These are phyloP conservation scores for Parazoanthus atlanticus DNA, from an alignment of 92 coral and sea anemone genomes.

Conservation along the genomic window DNA sequence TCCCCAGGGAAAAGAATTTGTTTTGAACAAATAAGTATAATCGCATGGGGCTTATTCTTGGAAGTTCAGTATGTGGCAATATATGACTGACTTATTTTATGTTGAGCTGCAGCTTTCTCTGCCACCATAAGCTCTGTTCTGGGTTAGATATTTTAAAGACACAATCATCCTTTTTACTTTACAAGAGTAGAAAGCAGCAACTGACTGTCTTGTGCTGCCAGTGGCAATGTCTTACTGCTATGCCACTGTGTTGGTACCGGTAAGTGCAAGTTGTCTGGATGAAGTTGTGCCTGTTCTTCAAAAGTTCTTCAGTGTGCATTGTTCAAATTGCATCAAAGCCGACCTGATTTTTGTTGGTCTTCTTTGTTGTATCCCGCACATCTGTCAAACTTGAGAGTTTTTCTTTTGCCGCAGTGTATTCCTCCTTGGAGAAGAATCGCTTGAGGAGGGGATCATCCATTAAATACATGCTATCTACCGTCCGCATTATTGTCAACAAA, in stretches of 20 bases:
- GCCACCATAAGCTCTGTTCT: too few species aligned
- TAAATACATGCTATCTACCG: constrained; percentile 52
- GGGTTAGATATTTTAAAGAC: too few species aligned
- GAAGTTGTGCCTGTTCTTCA: background rate
- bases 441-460: constrained; percentile 57
- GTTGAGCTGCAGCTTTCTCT: background rate
- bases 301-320: background rate
- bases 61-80: background rate
- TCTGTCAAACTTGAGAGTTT: constrained; percentile 43
- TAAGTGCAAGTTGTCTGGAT: background rate
- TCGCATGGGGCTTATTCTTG: background rate
- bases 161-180: background rate
- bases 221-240: background rate
- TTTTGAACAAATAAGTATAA: too few species aligned
- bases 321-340: constrained; percentile 15
- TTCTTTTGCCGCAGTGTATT: constrained; percentile 62
- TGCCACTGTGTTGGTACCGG: background rate
- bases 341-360: constrained; percentile 35
- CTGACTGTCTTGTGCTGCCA: background rate
- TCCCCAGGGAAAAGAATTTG: background rate
- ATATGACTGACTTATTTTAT: too few species aligned
- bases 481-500: constrained; percentile 57
- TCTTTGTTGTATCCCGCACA: constrained; percentile 26
- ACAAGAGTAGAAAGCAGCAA: background rate
- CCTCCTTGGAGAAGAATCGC: constrained; percentile 64